Base-by-base conservation (phyloP, 1,140 invertebrate genomes). In the Helicorthomorpha holstii region DNA sequence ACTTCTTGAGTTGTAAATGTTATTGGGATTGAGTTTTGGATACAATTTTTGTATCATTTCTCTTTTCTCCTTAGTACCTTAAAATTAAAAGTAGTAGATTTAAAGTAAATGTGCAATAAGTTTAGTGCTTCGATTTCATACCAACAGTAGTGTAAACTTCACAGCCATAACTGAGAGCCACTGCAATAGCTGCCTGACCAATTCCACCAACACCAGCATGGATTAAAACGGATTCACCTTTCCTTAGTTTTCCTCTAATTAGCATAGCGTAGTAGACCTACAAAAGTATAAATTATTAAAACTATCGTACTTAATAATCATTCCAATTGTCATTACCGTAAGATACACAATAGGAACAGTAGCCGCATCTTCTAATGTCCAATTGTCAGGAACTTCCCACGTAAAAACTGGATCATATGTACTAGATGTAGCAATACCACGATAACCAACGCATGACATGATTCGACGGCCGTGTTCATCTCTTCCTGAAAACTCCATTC, bases 121-220 rank as follows among this genome's bases (percentile, higher is more conserved):
- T n/a, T n/a, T n/a, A n/a, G n/a, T n/a, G n/a, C n/a, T n/a, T n/a
- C n/a, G n/a, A n/a, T n/a, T n/a, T n/a, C 55, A 48, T 85, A 41
- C 86, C 82, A 27, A 92, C 87, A 0, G 89, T 93, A 1, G 88
- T 91, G 65, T 78, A 94, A 0, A 94, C 72, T 14, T 83, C 82
- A 66, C 88, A 84, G 14, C 85, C 86, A 68, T 83, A 77, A 61
- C 83, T 77, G 4, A 96, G 70, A 26, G 90, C 89, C 60, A 98
- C 88, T 7, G 85, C 73, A 59, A 97, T 96, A 54, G 91, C 88
- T 4, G 92, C 92, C 71, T 93, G 88, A 3, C 93, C 93, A 22
- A 97, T 91, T 60, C 91, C 93, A 57, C 93, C 94, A 58, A 85
- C 83, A 56, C 93, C 93, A 51, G 93, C 89, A 64, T 98, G 94